phyloP scores from a whole-genome alignment of 2,113 vertebrate species.

The Odocoileus hemionus region DNA sequence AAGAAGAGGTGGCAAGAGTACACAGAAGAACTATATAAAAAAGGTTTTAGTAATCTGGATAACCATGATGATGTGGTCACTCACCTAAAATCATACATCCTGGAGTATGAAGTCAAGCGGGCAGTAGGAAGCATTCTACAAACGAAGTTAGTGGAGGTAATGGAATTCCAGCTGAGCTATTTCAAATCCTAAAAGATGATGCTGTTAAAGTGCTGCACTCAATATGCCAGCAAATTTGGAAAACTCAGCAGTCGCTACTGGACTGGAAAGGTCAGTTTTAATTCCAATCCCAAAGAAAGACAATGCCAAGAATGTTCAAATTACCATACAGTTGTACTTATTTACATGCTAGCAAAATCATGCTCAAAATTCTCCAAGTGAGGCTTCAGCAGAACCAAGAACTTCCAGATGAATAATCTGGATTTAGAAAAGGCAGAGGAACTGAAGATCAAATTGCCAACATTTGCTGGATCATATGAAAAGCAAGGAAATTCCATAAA shows the following conservation, averaged over 20 bases:
- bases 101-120: background rate
- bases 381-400: background rate
- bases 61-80: background rate
- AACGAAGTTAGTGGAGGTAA: background rate
- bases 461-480: background rate
- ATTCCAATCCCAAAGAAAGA: background rate
- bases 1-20: background rate
- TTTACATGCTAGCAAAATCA: background rate
- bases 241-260: background rate
- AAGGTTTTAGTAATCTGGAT: background rate
- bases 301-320: background rate
- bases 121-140: background rate
- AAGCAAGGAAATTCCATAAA: background rate
- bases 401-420: background rate
- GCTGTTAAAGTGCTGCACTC: background rate
- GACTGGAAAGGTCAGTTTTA: background rate
- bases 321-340: background rate
- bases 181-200: background rate
- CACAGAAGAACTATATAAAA: background rate
- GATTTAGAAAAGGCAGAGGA: background rate
- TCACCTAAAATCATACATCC: background rate
- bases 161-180: background rate
- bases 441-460: background rate
- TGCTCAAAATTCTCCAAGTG: background rate
- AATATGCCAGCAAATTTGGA: background rate